Base-by-base conservation (phyloP, 2,113 vertebrate species). In the Thryonomys swinderianus region DNA sequence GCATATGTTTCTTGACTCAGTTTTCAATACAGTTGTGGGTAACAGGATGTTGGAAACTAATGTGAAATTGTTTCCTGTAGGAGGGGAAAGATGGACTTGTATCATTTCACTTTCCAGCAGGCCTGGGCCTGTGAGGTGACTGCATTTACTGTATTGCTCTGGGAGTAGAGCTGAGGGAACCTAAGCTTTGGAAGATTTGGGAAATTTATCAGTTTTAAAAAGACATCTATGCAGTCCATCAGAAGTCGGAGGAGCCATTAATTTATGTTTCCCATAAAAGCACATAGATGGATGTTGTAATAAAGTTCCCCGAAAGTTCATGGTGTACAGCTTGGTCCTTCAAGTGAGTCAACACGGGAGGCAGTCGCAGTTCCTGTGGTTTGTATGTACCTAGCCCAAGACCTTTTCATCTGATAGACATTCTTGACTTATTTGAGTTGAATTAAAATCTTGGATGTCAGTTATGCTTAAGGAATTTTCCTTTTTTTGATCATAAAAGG, bases 401-500 rank as follows among this genome's bases (percentile, higher is more conserved):
- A 30, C 32, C 42, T 92, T 89, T 85, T 87, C 42, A 78, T 78
- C 21, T 76, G 37, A 48, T 64, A 62, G 83, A 37, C 62, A 37
- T 30, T 45, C 16, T 25, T 23, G 53, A 87, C 20, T 88, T 87
- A 30, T 45, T 62, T 48, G 78, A 88, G 74, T 76, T 83, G 76
- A 92, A 45, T 74, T 89, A 76, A 94, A 93, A 91, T 94, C 92
- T 5, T 93, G 95, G 84, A 93, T 96, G 42, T 18, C 5, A 57
- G 14, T 62, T 71, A 11, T 55, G 83, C 69, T 85, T 89, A 57
- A 93, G 32, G 78, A 59, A 30, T 83, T 83, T 59, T 80, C 48
- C 80, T 66, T 62, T 9, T 84, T 97, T 97, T 97, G 94, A 95
- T 95, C 89, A 89, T 90, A 10, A 96, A 76, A 51, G 71, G 74